Evolutionary conservation across 2,797 vertebrate species (phyloP), one percentile per base, ranked within the genome.

Genomic region (Dendrocincla tyrannina): DNA sequence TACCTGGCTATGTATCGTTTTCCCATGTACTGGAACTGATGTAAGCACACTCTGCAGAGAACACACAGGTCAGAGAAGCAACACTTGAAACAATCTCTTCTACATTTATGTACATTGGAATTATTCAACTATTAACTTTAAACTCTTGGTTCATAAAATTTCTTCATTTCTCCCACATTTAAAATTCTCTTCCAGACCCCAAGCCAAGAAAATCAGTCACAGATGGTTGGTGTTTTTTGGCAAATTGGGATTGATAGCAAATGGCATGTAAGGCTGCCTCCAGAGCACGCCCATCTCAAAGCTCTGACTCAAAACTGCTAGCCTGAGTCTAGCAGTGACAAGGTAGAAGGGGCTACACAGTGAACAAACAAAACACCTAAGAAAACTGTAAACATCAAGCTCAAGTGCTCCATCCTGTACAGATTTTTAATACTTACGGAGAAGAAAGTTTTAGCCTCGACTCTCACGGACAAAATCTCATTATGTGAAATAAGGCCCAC

Each of bases 11-110:
- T 99, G 96, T 99, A 99, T 96, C 99, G 98, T 89, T 99, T 99
- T 42, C 99, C 99, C 99, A 99, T 99, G 97, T 99, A 99, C 97
- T 99, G 98, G 97, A 99, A 99, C 98, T 99, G 99, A 97, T 99
- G 98, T 22, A 99, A 98, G 96, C 99, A 99, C 30, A 99, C 98
- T 97, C 99, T 99, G 98, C 35, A 95, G 92, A 97, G 19, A 97
- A 79, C 81, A 97, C 9, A 96, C 5, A 85, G 68, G 47, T 77
- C 69, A 93, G 60, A 95, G 33, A 89, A 90, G 50, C 17, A 75
- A 93, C 49, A 64, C 9, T 84, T 83, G 20, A 80, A 87, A 60
- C 32, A 58, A 25, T 4, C 33, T 79, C 14, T 80, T 87, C 35
- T 66, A 58, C 11, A 63, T 68, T 75, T 30, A 63, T 4, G 11